Evolutionary conservation across 2,797 vertebrate species (phyloP), one percentile per base, ranked within the genome.

Genomic region (Falco concolor): DNA sequence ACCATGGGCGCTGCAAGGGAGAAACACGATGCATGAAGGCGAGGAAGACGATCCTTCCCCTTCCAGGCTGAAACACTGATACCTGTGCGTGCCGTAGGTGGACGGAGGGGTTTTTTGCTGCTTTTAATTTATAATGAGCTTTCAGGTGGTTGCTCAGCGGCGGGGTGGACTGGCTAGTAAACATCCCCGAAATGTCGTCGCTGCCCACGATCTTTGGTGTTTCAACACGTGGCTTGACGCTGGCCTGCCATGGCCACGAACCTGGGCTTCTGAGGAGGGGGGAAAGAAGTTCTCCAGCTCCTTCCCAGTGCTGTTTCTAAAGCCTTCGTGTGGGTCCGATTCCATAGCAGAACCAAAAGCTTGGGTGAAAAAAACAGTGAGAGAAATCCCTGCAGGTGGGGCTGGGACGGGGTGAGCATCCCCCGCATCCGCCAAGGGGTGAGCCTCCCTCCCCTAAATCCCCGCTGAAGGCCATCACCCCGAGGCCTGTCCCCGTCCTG

Each of bases 41-140:
- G 81, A 2, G 87, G 78, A 93, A 95, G 72, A 34, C 60, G 72
- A 96, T 93, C 86, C 84, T 87, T 94, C 73, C 42, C 3, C 69
- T 95, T 56, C 60, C 53, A 32, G 74, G 74, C 67, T 89, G 94
- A 63, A 80, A 50, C 2, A 0, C 81, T 84, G 96, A 94, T 96
- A 96, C 4, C 2, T 82, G 95, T 20, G n/a, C 40, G 65, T 84
- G 61, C 69, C 9, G 56, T n/a, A 77, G 73, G 47, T 70, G 61
- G 50, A 68, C 38, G 14, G 49, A 23, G 54, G 42, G 2, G 0
- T 18, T 1, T 49, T 64, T 54, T 57, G 10, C 65, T 64, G 15
- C 54, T 85, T 95, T 95, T 89, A 95, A 95, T 95, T 87, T 92
- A 56, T 88, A 93, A 96, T 85, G 82, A 96, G 65, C 57, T 77